These are phyloP conservation scores for Rhingia campestris DNA, from an alignment of 2,888 invertebrate genomes.

Conservation along the genomic window DNA sequence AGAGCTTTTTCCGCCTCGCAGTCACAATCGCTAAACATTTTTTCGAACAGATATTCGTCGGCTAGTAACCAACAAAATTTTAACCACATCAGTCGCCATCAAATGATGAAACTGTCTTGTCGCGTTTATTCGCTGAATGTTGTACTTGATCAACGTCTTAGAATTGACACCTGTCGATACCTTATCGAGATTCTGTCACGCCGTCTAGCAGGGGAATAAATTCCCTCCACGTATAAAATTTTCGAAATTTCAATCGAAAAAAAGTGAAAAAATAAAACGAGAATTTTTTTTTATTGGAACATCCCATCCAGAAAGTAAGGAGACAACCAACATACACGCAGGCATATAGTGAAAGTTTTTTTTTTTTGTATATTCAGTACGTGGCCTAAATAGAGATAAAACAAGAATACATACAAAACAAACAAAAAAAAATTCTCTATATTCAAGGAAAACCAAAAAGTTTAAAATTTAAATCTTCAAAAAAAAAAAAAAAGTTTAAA, in stretches of 20 bases:
- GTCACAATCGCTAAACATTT: constrained; percentile 13
- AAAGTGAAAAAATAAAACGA: constrained; percentile 15
- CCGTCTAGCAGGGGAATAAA: constrained; percentile 81
- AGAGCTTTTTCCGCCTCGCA: constrained; percentile 10
- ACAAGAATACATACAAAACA: constrained; percentile 19
- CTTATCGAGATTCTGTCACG: constrained; percentile 82
- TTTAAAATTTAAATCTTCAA: constrained; percentile 32
- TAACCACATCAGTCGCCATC: constrained; percentile 80
- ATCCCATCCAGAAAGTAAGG: constrained; percentile 26
- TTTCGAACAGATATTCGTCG: constrained; percentile 61
- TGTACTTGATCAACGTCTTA: constrained; percentile 82
- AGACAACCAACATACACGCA: constrained; percentile 40
- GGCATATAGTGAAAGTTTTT: constrained; percentile 50
- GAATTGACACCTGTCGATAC: constrained; percentile 83
- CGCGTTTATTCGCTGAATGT: constrained; percentile 81
- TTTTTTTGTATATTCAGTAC: constrained; percentile 29
- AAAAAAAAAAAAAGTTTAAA: constrained; percentile 41
- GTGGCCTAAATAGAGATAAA: constrained; percentile 60
- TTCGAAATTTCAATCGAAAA: constrained; percentile 40
- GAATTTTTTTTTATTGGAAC: constrained; percentile 13
- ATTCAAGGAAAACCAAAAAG: constrained; percentile 25
- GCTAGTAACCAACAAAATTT: constrained; percentile 66
- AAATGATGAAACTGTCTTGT: constrained; percentile 82
- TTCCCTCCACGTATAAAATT: constrained; percentile 48
- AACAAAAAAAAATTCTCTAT: constrained; percentile 4